A percentile compares a stretch with the other conserved stretches of the same genome.
Evolutionary conservation across 2,888 invertebrate genomes (phyloP).

Genomic region (Apomyelois bistriatella): DNA sequence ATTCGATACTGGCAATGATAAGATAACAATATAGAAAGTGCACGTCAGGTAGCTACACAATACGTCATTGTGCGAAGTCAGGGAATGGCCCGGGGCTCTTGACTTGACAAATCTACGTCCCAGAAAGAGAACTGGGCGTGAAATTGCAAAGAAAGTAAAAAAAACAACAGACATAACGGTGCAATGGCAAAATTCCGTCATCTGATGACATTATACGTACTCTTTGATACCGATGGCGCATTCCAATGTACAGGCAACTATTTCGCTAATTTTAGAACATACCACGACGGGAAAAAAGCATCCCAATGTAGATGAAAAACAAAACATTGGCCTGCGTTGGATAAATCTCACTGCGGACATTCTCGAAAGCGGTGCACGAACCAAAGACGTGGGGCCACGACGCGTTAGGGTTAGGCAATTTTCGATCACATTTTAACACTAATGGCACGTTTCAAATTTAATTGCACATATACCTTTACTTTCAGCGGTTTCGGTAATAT

Average conservation of each 20-base stretch:
- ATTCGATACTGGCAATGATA: conserved; percentile 5
- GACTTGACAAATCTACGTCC: conserved; percentile 11
- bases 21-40: conserved; percentile 7
- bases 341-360: conserved; percentile 64
- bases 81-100: background rate
- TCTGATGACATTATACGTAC: conserved; percentile 37
- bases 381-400: conserved; percentile 78
- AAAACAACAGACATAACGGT: conserved; percentile 21
- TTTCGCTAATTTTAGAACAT: conserved; percentile 75
- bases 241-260: conserved; percentile 60
- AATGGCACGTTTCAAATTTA: conserved; percentile 66
- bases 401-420: conserved; percentile 76
- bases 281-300: conserved; percentile 71
- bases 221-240: conserved; percentile 48
- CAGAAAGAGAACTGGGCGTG: conserved; percentile 17
- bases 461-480: conserved; percentile 76
- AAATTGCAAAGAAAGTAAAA: conserved; percentile 21
- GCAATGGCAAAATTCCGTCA: conserved; percentile 25
- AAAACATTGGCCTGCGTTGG: conserved; percentile 65
- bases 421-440: conserved; percentile 71
- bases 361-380: conserved; percentile 69
- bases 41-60: too few relatives aligned
- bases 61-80: conserved; percentile 2
- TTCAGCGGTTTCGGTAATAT: conserved; percentile 77
- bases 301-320: conserved; percentile 74